Evolutionary conservation across 2,113 vertebrate species (phyloP), one percentile per base, ranked within the genome.

Genomic region (Camelus bactrianus): DNA sequence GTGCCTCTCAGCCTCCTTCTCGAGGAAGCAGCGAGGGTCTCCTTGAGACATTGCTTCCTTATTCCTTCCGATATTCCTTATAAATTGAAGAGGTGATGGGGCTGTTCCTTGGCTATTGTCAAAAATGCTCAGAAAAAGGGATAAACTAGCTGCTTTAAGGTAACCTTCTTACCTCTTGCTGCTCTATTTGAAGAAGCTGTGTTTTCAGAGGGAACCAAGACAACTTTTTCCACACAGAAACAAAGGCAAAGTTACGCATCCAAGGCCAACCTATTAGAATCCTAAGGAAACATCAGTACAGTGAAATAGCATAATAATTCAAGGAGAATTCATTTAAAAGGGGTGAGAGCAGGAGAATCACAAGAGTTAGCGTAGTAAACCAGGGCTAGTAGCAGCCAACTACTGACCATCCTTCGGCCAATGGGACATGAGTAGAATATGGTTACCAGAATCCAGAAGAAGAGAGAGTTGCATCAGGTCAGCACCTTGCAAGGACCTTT

Each of bases 51-150:
- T 26, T 42, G 24, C 38, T 87, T 94, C 22, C 2, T 5, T 60
- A 1, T 64, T 73, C 30, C 28, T 81, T 82, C 50, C 17, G 82
- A 1, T 77, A 35, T 15, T 69, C 38, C 65, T 84, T 76, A n/a
- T 20, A 88, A 35, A 72, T 20, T 50, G n/a, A 92, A 90, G 70
- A 35, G 64, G 69, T 24, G 9, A 35, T 60, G 15, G 72, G 32
- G 24, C 62, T 87, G 2, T 38, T 83, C 28, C 42, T 5, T 69
- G 30, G 35, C 48, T 83, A 0, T 72, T 84, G 65, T 92, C 54
- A 90, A 28, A 96, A 94, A 56, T 88, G 38, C 26, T 62, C 65
- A 76, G 88, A 73, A 94, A 91, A 91, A 76, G 13, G 17, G 16
- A 32, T 84, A 52, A 67, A 70, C 62, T 72, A 64, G 60, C n/a